phyloP scores from a whole-genome alignment of 1,140 invertebrate genomes.

The Euwallacea fornicatus region DNA sequence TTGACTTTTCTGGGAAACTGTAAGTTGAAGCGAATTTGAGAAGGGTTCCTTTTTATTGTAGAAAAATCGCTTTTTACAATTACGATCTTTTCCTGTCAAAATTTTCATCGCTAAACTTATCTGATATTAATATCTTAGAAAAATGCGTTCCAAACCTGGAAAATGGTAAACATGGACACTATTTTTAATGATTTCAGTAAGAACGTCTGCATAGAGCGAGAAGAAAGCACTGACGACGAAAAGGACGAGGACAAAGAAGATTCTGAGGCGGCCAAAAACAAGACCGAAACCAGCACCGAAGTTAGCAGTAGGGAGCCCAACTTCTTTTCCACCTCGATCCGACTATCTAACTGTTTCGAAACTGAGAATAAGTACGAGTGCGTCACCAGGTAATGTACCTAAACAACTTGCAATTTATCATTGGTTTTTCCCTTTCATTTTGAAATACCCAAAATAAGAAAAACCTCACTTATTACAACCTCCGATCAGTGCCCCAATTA shows the following conservation, averaged over 20 bases:
- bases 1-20: too few species aligned
- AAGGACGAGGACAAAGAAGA: slow-evolving; percentile 48
- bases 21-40: too few species aligned
- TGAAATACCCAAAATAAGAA: too few species aligned
- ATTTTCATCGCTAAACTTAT: too few species aligned
- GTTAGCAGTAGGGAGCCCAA: slow-evolving; percentile 40
- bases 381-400: slow-evolving; percentile 56
- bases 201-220: slow-evolving; percentile 58
- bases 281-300: slow-evolving; percentile 45
- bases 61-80: too few species aligned
- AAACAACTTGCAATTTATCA: not conserved
- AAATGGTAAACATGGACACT: not conserved
- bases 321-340: slow-evolving; percentile 55
- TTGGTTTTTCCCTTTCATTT: too few species aligned
- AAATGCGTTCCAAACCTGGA: not conserved
- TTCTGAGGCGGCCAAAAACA: slow-evolving; percentile 46
- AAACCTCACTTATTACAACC: too few species aligned
- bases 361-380: slow-evolving; percentile 61
- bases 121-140: not conserved
- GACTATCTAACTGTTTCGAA: slow-evolving; percentile 59
- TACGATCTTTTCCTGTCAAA: too few species aligned
- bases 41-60: too few species aligned
- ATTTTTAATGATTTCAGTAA: slow-evolving; percentile 44
- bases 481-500: too few species aligned
- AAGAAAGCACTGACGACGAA: slow-evolving; percentile 53